Base-by-base conservation (phyloP, 2,113 vertebrate genomes). In the Ondatra zibethicus region DNA sequence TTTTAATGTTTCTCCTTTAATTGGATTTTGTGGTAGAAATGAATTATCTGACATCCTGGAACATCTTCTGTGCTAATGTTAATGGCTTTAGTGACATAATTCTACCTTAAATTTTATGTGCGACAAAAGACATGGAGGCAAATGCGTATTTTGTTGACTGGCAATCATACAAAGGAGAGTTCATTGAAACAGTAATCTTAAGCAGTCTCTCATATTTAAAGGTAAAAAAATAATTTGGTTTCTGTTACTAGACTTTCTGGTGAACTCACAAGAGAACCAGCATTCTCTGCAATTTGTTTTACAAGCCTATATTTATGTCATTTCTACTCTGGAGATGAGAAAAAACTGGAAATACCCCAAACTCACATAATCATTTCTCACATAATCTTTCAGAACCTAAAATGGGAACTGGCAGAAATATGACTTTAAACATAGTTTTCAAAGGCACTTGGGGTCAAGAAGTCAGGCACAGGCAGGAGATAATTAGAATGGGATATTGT, bases 31-130 rank as follows among this genome's bases (percentile, higher is more conserved):
- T 91, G 89, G 91, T 86, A 92, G 92, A 95, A 95, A 94, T 94
- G 82, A 97, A 96, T 97, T 96, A 94, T 91, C 96, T 97, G 94
- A 95, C 50, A 63, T 91, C 89, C 91, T 91, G 73, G 82, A 93
- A 73, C 91, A 95, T 58, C 72, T 95, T 97, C 89, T 96, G 45
- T 89, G 94, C 36, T 96, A 91, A 94, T 95, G 97, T 96, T 94
- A 95, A 96, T 87, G 90, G 65, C 27, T 91, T 5, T 39, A 89
- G 42, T 75, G 68, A 95, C 91, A 94, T 39, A 91, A 91, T 95
- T 96, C 68, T 85, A 95, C 76, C 76, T 96, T 95, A 91, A 93
- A 82, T 97, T 95, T 70, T 96, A 94, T 97, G 92, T 92, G 52
- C 95, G 89, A 92, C 19, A 88, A 89, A 96, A 70, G 81, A 94